phyloP scores from a whole-genome alignment of 2,888 invertebrate species.

The Dyspetes luteomarginatus region DNA sequence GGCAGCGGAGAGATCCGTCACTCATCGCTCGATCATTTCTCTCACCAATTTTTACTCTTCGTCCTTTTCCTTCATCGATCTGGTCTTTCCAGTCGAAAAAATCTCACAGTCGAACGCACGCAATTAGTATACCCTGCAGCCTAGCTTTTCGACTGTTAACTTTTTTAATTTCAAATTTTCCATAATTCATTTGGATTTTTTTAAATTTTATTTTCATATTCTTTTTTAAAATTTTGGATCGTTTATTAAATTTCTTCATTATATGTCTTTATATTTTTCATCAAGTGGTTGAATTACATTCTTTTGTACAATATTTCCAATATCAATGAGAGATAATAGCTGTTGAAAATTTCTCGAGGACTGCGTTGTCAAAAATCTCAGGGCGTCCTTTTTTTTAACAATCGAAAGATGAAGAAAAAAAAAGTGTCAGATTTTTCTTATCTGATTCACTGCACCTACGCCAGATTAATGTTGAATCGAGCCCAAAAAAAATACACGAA shows the following conservation, averaged over 20 bases:
- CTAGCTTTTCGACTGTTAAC: too few species aligned
- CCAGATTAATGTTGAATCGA: slow-evolving; percentile 76
- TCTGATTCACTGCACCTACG: slow-evolving; percentile 68
- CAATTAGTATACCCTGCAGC: background rate
- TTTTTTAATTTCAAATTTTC: too few species aligned
- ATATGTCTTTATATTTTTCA: too few species aligned
- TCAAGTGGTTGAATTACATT: too few species aligned
- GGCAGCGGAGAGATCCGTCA: slow-evolving; percentile 11
- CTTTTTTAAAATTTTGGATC: too few species aligned
- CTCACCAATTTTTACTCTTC: slow-evolving; percentile 25
- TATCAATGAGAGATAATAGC: too few species aligned
- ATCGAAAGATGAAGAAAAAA: slow-evolving; percentile 1
- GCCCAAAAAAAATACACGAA: slow-evolving; percentile 18
- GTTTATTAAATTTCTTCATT: too few species aligned
- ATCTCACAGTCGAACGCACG: slow-evolving; percentile 26
- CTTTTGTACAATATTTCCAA: too few species aligned
- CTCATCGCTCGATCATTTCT: slow-evolving; percentile 56
- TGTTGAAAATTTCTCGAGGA: too few species aligned
- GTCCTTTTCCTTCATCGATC: background rate
- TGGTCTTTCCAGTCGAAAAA: background rate
- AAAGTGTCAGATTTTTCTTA: slow-evolving; percentile 62
- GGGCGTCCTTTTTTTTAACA: background rate
- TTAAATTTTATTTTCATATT: too few species aligned
- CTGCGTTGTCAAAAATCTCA: background rate
- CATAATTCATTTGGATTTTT: too few species aligned